Conservation (phyloP, 2,113 vertebrate species). For the Scortum barcoo region DNA sequence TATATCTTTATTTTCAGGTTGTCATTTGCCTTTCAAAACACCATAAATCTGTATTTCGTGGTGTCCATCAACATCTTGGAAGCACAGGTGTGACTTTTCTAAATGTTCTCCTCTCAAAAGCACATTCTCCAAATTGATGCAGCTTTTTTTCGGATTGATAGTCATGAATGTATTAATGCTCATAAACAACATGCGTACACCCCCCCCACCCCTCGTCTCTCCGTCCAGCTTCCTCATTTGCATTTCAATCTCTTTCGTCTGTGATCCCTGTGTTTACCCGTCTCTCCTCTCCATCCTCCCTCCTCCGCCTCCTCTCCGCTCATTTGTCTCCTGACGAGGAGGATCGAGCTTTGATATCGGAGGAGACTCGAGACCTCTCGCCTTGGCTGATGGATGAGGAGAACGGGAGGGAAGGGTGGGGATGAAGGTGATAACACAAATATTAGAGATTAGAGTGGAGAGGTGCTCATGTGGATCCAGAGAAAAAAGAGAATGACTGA, state of each 20-base stretch:
- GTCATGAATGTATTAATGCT: constrained; percentile 36
- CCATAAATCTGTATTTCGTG: neutral
- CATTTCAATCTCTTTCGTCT: constrained; percentile 65
- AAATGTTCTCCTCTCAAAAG: neutral
- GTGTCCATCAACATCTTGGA: neutral
- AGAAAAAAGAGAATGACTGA: neutral
- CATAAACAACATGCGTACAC: constrained; percentile 2
- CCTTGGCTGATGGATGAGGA: neutral
- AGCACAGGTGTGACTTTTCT: constrained; percentile 1
- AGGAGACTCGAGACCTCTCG: constrained; percentile 7
- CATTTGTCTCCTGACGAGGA: constrained; percentile 41
- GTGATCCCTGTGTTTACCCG: constrained; percentile 5
- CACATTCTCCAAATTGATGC: constrained; percentile 16
- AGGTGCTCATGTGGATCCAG: too few relatives aligned
- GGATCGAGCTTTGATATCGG: constrained; percentile 36
- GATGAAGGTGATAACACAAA: neutral
- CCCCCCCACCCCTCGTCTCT: neutral
- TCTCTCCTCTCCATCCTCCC: neutral
- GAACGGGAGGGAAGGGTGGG: neutral
- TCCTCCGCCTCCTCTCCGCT: neutral
- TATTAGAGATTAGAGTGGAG: neutral
- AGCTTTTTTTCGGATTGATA: neutral
- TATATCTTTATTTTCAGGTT: neutral
- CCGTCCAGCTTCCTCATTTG: constrained; percentile 39
- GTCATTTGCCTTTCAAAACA: neutral